phyloP scores from a whole-genome alignment of 1,140 invertebrate species.

The Drosophila nebulosa region DNA sequence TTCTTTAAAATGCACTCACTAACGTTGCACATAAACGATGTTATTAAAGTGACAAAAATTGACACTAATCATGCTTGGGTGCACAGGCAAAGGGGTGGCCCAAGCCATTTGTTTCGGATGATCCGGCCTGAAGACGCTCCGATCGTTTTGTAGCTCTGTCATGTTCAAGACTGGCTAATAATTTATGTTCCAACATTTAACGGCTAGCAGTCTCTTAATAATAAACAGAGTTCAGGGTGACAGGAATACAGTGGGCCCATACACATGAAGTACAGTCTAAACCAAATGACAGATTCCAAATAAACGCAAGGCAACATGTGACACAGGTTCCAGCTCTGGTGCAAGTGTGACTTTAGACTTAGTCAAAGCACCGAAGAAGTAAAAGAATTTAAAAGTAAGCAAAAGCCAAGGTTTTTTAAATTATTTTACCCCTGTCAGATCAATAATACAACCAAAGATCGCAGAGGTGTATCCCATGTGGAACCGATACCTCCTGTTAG shows the following conservation, averaged over 20 bases:
- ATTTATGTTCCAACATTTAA: slow-evolving; percentile 56
- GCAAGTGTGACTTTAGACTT: too few species aligned
- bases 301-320: too few species aligned
- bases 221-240: background rate
- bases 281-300: background rate
- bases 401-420: too few species aligned
- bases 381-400: too few species aligned
- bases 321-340: too few species aligned
- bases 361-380: too few species aligned
- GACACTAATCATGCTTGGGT: slow-evolving; percentile 73
- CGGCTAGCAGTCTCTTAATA: background rate
- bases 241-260: background rate
- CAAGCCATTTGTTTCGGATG: slow-evolving; percentile 37
- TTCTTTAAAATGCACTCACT: slow-evolving; percentile 56
- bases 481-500: too few species aligned
- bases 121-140: background rate
- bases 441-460: too few species aligned
- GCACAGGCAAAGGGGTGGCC: slow-evolving; percentile 61
- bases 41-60: slow-evolving; percentile 77
- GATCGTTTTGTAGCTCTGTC: slow-evolving; percentile 60
- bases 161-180: slow-evolving; percentile 49
- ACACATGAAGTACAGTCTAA: background rate
- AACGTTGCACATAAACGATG: slow-evolving; percentile 53
- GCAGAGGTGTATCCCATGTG: too few species aligned
- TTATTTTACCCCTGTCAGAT: too few species aligned